phyloP scores from a whole-genome alignment of 2,888 invertebrate species.

The Therioaphis trifolii region DNA sequence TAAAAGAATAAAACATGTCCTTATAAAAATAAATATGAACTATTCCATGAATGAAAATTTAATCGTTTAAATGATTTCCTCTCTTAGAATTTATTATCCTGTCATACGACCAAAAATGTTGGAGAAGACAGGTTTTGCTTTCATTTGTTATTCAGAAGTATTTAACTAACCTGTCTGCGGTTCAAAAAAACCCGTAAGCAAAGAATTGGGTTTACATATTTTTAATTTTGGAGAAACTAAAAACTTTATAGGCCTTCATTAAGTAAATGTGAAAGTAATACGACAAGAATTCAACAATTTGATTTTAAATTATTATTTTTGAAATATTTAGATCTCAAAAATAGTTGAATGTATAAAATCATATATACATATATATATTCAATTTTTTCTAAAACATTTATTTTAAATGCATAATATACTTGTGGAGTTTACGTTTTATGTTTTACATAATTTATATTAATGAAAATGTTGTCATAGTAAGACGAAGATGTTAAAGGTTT shows the following conservation, averaged over 20 bases:
- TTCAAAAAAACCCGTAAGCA: neutral
- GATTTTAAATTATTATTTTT: no score
- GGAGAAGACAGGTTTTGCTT: neutral
- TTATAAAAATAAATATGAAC: neutral
- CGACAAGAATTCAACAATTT: no score
- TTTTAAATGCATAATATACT: no score
- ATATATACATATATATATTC: no score
- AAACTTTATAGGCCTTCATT: neutral
- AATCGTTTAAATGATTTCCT: neutral
- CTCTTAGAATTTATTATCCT: neutral
- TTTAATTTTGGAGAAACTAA: neutral
- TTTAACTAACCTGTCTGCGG: neutral
- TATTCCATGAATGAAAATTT: neutral
- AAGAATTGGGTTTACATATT: neutral
- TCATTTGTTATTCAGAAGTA: neutral
- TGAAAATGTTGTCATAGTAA: no score
- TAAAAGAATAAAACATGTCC: no score
- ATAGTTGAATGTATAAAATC: no score
- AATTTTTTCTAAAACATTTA: no score
- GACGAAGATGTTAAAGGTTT: no score
- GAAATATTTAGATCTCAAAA: no score
- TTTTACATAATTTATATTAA: no score
- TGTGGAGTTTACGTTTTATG: no score
- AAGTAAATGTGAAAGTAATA: neutral
- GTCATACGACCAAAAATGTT: neutral